Base-by-base conservation (phyloP, 1,140 invertebrate species). In the Lepidotrigona ventralis region DNA sequence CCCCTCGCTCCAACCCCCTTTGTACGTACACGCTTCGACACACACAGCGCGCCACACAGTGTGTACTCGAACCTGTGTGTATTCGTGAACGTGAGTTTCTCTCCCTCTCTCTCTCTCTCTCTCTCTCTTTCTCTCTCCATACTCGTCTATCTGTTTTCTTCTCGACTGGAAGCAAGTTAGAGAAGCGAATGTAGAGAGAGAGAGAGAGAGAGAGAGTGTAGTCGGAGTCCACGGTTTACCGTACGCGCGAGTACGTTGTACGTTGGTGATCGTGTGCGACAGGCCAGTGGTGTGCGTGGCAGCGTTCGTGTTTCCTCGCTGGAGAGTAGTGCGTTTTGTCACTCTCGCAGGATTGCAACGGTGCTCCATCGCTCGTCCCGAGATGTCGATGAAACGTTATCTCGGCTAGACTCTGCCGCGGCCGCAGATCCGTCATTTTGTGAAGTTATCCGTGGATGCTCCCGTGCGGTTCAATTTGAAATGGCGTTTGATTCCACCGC, bases 401-500 rank as follows among this genome's bases (percentile, higher is more conserved):
- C 76, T 56, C 66, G n/a, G n/a, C 8, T 60, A 54, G 63, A 12
- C 14, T 54, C 46, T 29, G 17, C 69, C 51, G 26, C 23, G 2
- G 23, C 5, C 29, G 12, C 15, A 9, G 21, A 21, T 60, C 15
- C 51, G 39, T 63, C 33, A 12, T 53, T 58, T 56, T 1, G 29
- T 74, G 53, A 56, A 21, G 58, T 63, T 75, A n/a, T n/a, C 21
- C 56, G 33, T 15, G 73, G 0, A 53, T 23, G n/a, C 29, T n/a
- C 23, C 56, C 17, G 46, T 54, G 51, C 63, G 33, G 23, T 12
- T 12, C 54, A 15, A 19, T 29, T 60, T 66, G 75, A 70, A 83
- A 78, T 83, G 81, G 81, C 81, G 81, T 83, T 83, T 83, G 75
- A 82, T 82, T 68, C 39, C 80, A 53, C 56, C 81, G 66, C 68